A percentile compares a stretch with the other conserved stretches of the same genome.
Evolutionary conservation across 2,797 vertebrate species (phyloP).

Genomic region (Propithecus deckenii): DNA sequence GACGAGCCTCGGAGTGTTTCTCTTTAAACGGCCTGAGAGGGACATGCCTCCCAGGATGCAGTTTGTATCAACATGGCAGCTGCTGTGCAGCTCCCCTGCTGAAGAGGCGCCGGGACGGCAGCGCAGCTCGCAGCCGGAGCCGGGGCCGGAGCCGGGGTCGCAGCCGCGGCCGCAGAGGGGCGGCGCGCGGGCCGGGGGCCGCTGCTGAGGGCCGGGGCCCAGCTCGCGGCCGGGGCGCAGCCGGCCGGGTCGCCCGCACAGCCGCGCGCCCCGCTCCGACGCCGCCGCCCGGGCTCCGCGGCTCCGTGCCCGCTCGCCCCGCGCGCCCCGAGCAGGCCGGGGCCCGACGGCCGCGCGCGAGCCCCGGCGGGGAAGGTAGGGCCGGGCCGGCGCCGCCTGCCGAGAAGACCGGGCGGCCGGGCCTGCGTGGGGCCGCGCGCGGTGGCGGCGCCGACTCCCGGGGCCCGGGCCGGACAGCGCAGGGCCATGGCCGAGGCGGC

Average conservation of each 20-base stretch:
- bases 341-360: conserved; percentile 64
- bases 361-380: conserved; percentile 34
- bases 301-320: conserved; percentile 39
- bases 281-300: conserved; percentile 62
- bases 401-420: conserved; percentile 15
- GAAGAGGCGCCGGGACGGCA: conserved; percentile 73
- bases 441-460: conserved; percentile 40
- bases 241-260: conserved; percentile 25
- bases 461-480: conserved; percentile 52
- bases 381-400: conserved; percentile 40
- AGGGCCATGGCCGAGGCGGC: conserved; percentile 68
- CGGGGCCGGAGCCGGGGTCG: conserved; percentile 71
- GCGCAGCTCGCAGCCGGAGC: conserved; percentile 73
- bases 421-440: conserved; percentile 65
- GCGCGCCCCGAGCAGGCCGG: conserved; percentile 62
- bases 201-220: conserved; percentile 69
- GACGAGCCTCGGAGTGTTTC: conserved; percentile 75
- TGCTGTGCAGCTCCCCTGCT: conserved; percentile 74
- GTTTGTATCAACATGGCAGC: conserved; percentile 81
- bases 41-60: conserved; percentile 82
- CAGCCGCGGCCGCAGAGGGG: conserved; percentile 65
- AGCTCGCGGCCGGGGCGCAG: conserved; percentile 59
- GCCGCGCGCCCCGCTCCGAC: conserved; percentile 72
- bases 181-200: conserved; percentile 66
- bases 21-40: conserved; percentile 79